Percentiles rank a stretch among this genome's conserved stretches.
phyloP scores from a whole-genome alignment of 2,113 vertebrate species.

The Geococcyx californianus region DNA sequence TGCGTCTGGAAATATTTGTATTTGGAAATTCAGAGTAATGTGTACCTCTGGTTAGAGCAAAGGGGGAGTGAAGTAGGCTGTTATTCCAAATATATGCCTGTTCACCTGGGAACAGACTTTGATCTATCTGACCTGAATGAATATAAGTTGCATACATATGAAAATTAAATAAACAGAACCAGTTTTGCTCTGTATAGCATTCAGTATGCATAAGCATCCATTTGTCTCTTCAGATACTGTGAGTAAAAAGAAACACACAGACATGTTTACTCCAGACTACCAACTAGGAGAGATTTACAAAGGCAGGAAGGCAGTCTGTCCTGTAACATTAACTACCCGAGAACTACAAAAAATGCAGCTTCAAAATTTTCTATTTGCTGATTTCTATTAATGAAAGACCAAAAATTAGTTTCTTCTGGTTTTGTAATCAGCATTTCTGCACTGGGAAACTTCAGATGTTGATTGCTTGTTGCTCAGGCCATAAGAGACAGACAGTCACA shows the following conservation, averaged over 20 bases:
- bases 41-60: background rate
- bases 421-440: background rate
- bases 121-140: background rate
- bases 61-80: background rate
- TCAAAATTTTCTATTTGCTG: background rate
- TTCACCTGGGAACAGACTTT: conserved; percentile 26
- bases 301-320: background rate
- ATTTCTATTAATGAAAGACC: background rate
- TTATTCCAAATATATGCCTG: background rate
- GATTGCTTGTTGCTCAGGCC: background rate
- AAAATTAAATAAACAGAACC: conserved; percentile 27
- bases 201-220: background rate
- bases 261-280: background rate
- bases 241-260: background rate
- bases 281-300: background rate
- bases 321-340: background rate
- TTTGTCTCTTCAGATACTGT: background rate
- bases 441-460: background rate
- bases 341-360: background rate
- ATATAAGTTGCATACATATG: background rate
- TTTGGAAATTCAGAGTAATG: conserved; percentile 6
- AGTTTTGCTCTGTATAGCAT: background rate
- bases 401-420: background rate
- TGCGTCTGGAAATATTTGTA: background rate
- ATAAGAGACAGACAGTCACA: background rate